Evolutionary conservation across 1,140 invertebrate species (phyloP).

Genomic region (Drosophila simulans): DNA sequence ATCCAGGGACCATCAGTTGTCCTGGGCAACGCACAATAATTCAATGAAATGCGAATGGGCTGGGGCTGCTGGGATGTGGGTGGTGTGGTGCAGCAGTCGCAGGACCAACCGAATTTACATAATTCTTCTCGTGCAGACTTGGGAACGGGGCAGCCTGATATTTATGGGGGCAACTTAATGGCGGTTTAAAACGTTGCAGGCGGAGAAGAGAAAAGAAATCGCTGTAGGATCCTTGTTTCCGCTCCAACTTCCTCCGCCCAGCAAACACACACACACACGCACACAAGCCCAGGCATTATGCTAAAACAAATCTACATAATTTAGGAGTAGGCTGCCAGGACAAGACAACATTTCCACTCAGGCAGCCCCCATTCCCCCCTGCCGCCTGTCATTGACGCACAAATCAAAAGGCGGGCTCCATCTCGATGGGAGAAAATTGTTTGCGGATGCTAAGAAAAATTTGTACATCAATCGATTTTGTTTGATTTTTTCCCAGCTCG

Average conservation of each 20-base stretch:
- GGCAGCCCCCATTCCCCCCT: neutral
- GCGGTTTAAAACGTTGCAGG: conserved; percentile 78
- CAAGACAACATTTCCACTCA: conserved; percentile 31
- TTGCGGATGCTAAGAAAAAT: conserved; percentile 81
- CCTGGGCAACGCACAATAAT: conserved; percentile 51
- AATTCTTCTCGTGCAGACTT: conserved; percentile 48
- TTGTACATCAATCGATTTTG: conserved; percentile 83
- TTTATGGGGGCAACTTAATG: conserved; percentile 77
- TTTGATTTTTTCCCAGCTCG: conserved; percentile 66
- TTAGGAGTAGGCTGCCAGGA: conserved; percentile 72
- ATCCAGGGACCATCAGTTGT: conserved; percentile 16
- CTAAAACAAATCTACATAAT: conserved; percentile 83
- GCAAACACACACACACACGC: conserved; percentile 14
- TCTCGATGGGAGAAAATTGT: conserved; percentile 56
- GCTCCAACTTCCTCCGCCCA: no score
- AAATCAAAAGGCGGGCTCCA: conserved; percentile 69
- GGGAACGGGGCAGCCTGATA: conserved; percentile 56
- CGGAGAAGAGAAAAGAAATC: conserved; percentile 44
- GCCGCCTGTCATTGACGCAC: conserved; percentile 63
- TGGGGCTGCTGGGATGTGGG: neutral
- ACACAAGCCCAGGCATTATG: conserved; percentile 59
- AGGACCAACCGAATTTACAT: conserved; percentile 74
- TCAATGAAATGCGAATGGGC: conserved; percentile 47
- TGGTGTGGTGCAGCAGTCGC: conserved; percentile 46
- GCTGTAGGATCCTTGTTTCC: conserved; percentile 31